Percentiles rank a stretch among this genome's conserved stretches.
These are phyloP conservation scores for Leptatherina wallacei DNA, from an alignment of 2,797 vertebrate genomes.

Conservation along the genomic window DNA sequence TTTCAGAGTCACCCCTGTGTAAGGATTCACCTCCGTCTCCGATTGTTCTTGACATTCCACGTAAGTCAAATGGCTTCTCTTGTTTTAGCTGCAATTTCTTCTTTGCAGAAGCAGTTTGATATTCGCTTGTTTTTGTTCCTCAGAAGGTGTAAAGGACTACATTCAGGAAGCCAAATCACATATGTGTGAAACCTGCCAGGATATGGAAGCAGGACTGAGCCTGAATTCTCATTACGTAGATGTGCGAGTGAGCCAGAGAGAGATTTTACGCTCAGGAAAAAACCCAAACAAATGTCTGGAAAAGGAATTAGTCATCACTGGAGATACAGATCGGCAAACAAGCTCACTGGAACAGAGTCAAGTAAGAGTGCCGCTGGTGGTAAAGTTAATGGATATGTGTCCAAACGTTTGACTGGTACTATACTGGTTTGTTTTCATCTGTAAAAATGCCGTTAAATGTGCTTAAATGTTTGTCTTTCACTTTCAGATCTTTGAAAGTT, in stretches of 20 bases:
- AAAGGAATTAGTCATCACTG: constrained; percentile 83
- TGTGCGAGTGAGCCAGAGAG: constrained; percentile 77
- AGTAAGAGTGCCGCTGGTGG: constrained; percentile 56
- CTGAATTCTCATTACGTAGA: constrained; percentile 84
- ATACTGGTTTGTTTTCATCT: not conserved
- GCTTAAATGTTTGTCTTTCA: not conserved
- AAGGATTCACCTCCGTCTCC: constrained; percentile 54
- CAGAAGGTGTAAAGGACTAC: constrained; percentile 85
- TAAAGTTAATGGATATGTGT: no score
- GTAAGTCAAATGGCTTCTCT: constrained; percentile 65
- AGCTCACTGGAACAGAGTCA: constrained; percentile 66
- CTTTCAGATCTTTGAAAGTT: constrained; percentile 67
- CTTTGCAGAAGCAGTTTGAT: not conserved
- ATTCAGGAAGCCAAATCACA: constrained; percentile 71
- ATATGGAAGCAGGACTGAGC: constrained; percentile 65
- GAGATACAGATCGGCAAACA: constrained; percentile 79
- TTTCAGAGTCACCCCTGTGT: constrained; percentile 56
- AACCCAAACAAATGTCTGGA: constrained; percentile 82
- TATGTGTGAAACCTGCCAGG: constrained; percentile 70
- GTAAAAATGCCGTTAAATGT: not conserved
- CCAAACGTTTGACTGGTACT: not conserved
- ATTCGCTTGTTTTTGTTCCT: not conserved
- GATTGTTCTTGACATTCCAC: constrained; percentile 55
- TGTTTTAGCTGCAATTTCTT: not conserved
- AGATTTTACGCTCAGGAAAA: constrained; percentile 79